A percentile compares a stretch with the other conserved stretches of the same genome.
Evolutionary conservation across 2,797 vertebrate genomes (phyloP).

Genomic region (Caiman crocodilus): DNA sequence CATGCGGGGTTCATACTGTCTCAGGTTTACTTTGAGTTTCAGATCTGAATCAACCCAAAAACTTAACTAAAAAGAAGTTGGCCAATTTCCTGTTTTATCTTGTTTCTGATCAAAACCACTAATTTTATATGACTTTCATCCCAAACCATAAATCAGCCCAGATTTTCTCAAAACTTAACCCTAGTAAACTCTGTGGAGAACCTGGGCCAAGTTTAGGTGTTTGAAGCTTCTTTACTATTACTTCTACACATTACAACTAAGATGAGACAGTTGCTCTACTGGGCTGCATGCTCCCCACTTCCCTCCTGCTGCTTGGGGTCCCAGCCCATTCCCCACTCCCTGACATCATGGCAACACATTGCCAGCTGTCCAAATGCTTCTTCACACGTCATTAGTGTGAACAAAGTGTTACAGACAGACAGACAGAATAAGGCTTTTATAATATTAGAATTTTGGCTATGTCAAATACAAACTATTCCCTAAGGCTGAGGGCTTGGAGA

Average conservation of each 20-base stretch:
- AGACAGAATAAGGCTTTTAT: no score
- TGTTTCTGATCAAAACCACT: slow-evolving; percentile 26
- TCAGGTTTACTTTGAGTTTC: neutral
- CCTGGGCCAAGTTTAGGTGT: neutral
- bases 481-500: slow-evolving; percentile 58
- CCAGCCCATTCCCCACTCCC: no score
- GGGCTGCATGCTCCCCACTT: neutral
- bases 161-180: slow-evolving; percentile 1
- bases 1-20: neutral
- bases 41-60: slow-evolving; percentile 33
- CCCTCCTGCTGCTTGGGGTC: no score
- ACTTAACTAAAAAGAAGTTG: slow-evolving; percentile 11
- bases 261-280: slow-evolving; percentile 30
- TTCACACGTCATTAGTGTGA: no score
- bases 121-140: slow-evolving; percentile 26
- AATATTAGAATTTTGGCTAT: slow-evolving; percentile 57
- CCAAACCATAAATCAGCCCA: slow-evolving; percentile 38
- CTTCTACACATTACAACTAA: slow-evolving; percentile 27
- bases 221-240: slow-evolving; percentile 39
- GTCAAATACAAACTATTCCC: slow-evolving; percentile 48
- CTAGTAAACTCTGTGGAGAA: slow-evolving; percentile 10
- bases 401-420: no score
- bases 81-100: slow-evolving; percentile 31
- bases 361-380: no score
- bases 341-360: no score